These are phyloP conservation scores for Dioctria rufipes DNA, from an alignment of 2,888 invertebrate species.

Conservation along the genomic window DNA sequence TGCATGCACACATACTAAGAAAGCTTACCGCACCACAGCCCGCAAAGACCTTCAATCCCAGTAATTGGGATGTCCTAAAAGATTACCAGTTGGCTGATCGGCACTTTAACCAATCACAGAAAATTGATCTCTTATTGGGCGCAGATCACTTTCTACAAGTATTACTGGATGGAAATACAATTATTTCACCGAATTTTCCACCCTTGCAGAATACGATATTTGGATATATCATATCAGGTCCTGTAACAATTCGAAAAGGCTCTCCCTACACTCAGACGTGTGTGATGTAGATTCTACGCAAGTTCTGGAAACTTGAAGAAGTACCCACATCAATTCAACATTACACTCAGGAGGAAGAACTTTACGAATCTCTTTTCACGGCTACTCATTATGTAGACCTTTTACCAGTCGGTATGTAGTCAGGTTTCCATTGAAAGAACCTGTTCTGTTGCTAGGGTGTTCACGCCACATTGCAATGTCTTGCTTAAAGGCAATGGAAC, in stretches of 20 bases:
- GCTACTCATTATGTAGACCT: background rate
- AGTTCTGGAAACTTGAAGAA: slow-evolving; percentile 16
- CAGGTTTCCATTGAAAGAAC: background rate
- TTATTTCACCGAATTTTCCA: background rate
- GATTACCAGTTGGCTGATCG: background rate
- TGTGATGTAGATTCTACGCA: background rate
- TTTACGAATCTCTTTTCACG: background rate
- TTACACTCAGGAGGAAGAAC: background rate
- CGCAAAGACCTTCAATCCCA: background rate
- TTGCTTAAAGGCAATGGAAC: background rate
- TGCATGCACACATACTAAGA: too few species aligned
- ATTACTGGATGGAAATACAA: background rate
- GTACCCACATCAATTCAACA: background rate
- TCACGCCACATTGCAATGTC: background rate
- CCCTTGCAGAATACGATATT: slow-evolving; percentile 7
- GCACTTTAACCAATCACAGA: background rate
- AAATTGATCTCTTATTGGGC: slow-evolving; percentile 1
- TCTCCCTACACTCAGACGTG: background rate
- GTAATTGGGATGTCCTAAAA: background rate
- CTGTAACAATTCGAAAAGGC: too few species aligned
- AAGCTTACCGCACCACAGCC: too few species aligned
- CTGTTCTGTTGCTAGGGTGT: background rate
- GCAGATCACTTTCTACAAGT: slow-evolving; percentile 1
- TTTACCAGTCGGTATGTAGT: background rate
- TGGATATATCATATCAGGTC: slow-evolving; percentile 4